Base-by-base conservation (phyloP, 2,797 vertebrate genomes). In the Myripristis murdjan region DNA sequence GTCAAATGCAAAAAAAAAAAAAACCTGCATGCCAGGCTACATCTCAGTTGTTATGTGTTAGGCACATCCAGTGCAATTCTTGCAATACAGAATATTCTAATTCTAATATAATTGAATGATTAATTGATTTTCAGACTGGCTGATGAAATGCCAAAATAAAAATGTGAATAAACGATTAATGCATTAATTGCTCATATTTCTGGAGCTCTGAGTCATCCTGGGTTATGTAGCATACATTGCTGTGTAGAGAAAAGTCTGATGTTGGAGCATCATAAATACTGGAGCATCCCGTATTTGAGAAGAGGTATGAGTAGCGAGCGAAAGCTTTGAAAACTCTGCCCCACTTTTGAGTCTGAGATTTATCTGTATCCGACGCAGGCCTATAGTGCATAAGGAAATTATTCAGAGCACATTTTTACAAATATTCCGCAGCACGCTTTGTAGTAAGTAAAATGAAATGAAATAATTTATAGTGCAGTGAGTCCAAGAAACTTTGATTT, bases 261-360 rank as follows among this genome's bases (percentile, higher is more conserved):
- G 24, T 64, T 66, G 52, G 56, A 16, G 26, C 59, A 44, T 44
- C 58, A 47, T 52, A 58, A 55, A 65, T 52, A n/a, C n/a, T n/a
- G n/a, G n/a, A n/a, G n/a, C n/a, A 44, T 77, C 73, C 74, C 78
- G 65, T 66, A 62, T 53, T 52, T 37, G 24, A 26, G 20, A 52
- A 31, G 22, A 54, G 44, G 16, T 15, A 46, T 12, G 62, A 15
- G 47, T 41, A 18, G 56, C 74, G 66, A 74, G 53, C 66, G 73
- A 73, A 67, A 62, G 57, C 70, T 65, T 63, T 72, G 64, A 55
- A 73, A 66, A 68, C 28, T 28, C 31, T 20, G 20, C 20, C 20
- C 20, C 20, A 20, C 20, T 20, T 20, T 20, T 20, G 20, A 20
- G 20, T 20, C 20, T 20, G 20, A 20, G 20, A 20, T 20, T 20